Evolutionary conservation across 2,113 vertebrate species (phyloP).

Genomic region (Rattus rattus): DNA sequence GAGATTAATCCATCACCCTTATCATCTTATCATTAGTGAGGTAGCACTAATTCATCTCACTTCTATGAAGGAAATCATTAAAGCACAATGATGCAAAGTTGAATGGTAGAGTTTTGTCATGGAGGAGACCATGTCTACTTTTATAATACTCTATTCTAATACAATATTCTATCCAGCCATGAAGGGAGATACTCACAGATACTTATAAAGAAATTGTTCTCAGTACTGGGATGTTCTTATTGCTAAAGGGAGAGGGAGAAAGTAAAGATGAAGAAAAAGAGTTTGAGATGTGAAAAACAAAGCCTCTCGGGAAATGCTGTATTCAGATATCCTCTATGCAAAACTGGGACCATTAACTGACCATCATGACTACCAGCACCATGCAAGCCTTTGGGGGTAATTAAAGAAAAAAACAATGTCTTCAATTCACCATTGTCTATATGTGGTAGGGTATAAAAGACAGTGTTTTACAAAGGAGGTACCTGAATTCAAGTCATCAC

Average conservation of each 20-base stretch:
- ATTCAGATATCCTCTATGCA: neutral
- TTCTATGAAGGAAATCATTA: neutral
- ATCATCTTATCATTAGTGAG: neutral
- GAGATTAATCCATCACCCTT: rapidly evolving
- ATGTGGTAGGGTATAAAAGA: neutral
- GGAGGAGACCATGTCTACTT: neutral
- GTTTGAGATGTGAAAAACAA: neutral
- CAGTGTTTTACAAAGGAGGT: neutral
- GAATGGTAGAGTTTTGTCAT: neutral
- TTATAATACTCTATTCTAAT: neutral
- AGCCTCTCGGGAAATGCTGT: neutral
- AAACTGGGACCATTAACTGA: neutral
- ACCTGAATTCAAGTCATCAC: neutral
- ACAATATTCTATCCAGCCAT: rapidly evolving
- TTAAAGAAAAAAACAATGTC: neutral
- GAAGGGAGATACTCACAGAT: neutral
- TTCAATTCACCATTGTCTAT: neutral
- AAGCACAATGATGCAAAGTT: neutral
- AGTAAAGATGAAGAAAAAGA: neutral
- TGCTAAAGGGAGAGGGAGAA: neutral
- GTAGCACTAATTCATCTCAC: neutral
- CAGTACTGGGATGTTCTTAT: neutral
- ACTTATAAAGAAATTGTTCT: neutral
- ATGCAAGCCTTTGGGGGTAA: neutral
- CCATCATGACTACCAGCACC: neutral